A percentile compares a stretch with the other conserved stretches of the same genome.
phyloP scores from a whole-genome alignment of 2,113 vertebrate genomes.

The Toxotes chatareus region DNA sequence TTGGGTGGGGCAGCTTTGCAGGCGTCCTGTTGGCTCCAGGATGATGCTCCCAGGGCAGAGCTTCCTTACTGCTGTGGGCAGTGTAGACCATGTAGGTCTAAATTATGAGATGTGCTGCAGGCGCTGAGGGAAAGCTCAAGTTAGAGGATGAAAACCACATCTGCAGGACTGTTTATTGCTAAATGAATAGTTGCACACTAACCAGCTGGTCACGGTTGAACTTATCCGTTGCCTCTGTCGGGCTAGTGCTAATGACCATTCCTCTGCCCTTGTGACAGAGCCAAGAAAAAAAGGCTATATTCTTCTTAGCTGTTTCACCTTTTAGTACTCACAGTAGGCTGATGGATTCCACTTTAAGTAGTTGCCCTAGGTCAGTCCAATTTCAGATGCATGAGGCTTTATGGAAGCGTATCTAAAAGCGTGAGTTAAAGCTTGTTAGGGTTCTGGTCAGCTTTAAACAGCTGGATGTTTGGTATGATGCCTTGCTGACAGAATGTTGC shows the following conservation, averaged over 20 bases:
- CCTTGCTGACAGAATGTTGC: neutral
- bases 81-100: constrained; percentile 29
- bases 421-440: neutral
- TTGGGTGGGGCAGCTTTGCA: constrained; percentile 65
- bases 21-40: constrained; percentile 54
- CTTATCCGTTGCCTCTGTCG: constrained; percentile 28
- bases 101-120: constrained; percentile 54
- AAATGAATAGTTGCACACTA: constrained; percentile 46
- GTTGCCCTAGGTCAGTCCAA: neutral
- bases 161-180: constrained; percentile 38
- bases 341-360: constrained; percentile 47
- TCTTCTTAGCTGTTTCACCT: constrained; percentile 36
- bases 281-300: constrained; percentile 22
- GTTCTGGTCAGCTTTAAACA: neutral
- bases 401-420: constrained; percentile 10
- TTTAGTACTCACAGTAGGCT: constrained; percentile 21
- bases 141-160: constrained; percentile 50
- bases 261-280: constrained; percentile 22
- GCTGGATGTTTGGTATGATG: neutral
- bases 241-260: constrained; percentile 53
- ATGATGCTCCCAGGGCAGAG: constrained; percentile 58
- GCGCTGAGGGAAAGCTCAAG: constrained; percentile 17
- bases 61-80: constrained; percentile 30
- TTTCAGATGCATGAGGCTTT: constrained; percentile 29
- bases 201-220: constrained; percentile 41